phyloP scores from a whole-genome alignment of 2,113 vertebrate species.

The Grallaria varia region DNA sequence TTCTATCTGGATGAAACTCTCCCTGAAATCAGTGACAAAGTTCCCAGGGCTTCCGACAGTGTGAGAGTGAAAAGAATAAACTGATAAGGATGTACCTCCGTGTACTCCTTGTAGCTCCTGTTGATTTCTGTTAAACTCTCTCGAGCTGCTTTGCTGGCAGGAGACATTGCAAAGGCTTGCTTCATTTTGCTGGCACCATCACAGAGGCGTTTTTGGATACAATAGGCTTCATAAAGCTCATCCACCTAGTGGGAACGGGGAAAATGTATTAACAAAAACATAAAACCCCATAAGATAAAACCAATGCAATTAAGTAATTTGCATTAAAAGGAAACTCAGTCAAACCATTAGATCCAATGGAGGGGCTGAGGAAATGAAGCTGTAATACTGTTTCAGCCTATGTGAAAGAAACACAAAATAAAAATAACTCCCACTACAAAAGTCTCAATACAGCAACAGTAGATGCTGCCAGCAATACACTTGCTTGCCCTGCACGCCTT shows the following conservation, averaged over 20 bases:
- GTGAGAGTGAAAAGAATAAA: neutral
- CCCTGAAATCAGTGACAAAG: neutral
- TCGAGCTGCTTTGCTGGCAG: slow-evolving; percentile 90
- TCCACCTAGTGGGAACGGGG: slow-evolving; percentile 82
- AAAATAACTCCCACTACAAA: neutral
- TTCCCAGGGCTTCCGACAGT: neutral
- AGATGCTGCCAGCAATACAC: neutral
- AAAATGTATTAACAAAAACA: neutral
- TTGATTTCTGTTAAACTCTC: slow-evolving; percentile 93
- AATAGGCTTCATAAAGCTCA: slow-evolving; percentile 95
- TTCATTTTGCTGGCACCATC: slow-evolving; percentile 98
- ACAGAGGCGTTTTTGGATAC: slow-evolving; percentile 92
- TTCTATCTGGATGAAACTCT: neutral
- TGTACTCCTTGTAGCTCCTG: slow-evolving; percentile 92
- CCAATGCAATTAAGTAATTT: neutral
- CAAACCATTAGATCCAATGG: neutral
- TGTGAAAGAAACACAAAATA: neutral
- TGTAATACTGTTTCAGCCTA: neutral
- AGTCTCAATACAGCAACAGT: neutral
- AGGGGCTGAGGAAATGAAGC: neutral
- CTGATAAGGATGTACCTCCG: slow-evolving; percentile 78
- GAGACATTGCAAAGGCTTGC: slow-evolving; percentile 92
- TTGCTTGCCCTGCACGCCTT: neutral
- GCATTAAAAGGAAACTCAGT: neutral
- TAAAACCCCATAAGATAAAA: neutral